Evolutionary conservation across 1,140 invertebrate genomes (phyloP), one percentile per base, ranked within the genome.

Genomic region (Chironomus tepperi): DNA sequence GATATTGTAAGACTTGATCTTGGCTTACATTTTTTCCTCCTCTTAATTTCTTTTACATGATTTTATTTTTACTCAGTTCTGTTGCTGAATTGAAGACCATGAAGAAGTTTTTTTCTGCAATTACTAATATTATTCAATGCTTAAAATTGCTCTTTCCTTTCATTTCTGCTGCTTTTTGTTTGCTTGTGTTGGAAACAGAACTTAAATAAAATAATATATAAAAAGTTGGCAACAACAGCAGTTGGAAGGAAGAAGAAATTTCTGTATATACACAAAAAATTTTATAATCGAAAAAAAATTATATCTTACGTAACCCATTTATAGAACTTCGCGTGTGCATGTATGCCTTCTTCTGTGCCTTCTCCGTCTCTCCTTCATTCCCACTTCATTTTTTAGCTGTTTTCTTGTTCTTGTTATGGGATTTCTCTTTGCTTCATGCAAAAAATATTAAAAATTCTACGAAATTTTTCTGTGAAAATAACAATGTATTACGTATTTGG

Each of bases 241-340:
- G 18, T 15, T 16, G 9, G 9, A 70, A 70, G 19, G 18, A 18
- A 67, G 64, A 70, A 18, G 18, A 70, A 70, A 19, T 70, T 57
- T 5, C 24, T 34, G 24, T 34, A 34, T 34, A 34, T 34, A n/a
- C n/a, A n/a, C n/a, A 34, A 57, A 57, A 57, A 57, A 18, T 70
- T 70, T 70, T 21, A 21, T 21, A 70, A 19, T 70, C n/a, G n/a
- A 67, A 67, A 34, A 34, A 34, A 34, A 67, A 67, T 67, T 67
- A 67, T 67, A 8, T 67, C 65, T 70, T 70, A 70, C 65, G 65
- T 70, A 70, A 70, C 65, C 65, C 65, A 70, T 70, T 70, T 70
- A 70, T 19, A 70, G 65, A 19, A 70, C 65, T 21, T 19, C 7
- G 10, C 6, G 19, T 21, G 6, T 70, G 65, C 65, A 70, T 70